These are phyloP conservation scores for Mugil cephalus DNA, from an alignment of 2,113 vertebrate species.

Conservation along the genomic window DNA sequence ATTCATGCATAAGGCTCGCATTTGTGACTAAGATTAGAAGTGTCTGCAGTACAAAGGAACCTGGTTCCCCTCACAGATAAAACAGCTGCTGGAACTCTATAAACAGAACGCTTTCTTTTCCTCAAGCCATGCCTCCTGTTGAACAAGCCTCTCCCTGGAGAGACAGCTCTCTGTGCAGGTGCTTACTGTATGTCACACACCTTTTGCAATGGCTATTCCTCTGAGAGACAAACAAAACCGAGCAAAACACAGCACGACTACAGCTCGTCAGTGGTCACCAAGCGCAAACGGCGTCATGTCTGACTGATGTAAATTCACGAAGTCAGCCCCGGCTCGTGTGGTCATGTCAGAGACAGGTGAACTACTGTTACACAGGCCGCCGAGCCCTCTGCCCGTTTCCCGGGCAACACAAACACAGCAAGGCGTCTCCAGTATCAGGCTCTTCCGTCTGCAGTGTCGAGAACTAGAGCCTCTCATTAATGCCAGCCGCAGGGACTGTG, in stretches of 20 bases:
- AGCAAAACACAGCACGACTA: conserved; percentile 30
- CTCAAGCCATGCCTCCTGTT: conserved; percentile 44
- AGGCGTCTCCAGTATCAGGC: conserved; percentile 79
- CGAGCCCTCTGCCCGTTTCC: conserved; percentile 69
- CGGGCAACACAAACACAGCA: conserved; percentile 76
- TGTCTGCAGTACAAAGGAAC: conserved; percentile 41
- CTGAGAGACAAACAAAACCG: conserved; percentile 29
- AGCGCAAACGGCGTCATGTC: neutral
- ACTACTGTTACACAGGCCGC: conserved; percentile 57
- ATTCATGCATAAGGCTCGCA: neutral
- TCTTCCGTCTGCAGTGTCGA: conserved; percentile 53
- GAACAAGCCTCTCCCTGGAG: conserved; percentile 58
- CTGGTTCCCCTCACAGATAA: conserved; percentile 19
- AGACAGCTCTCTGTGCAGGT: conserved; percentile 50
- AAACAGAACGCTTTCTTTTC: conserved; percentile 59
- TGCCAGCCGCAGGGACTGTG: conserved; percentile 59
- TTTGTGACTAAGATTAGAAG: conserved; percentile 29
- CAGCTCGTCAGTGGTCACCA: neutral
- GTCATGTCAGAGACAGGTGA: conserved; percentile 48
- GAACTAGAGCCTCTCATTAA: conserved; percentile 74
- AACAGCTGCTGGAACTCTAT: conserved; percentile 54
- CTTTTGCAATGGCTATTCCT: conserved; percentile 45
- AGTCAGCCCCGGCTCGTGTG: neutral
- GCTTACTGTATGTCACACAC: conserved; percentile 56
- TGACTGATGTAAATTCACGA: conserved; percentile 1